These are phyloP conservation scores for Cancer borealis DNA, from an alignment of 2,888 invertebrate species.

Conservation along the genomic window DNA sequence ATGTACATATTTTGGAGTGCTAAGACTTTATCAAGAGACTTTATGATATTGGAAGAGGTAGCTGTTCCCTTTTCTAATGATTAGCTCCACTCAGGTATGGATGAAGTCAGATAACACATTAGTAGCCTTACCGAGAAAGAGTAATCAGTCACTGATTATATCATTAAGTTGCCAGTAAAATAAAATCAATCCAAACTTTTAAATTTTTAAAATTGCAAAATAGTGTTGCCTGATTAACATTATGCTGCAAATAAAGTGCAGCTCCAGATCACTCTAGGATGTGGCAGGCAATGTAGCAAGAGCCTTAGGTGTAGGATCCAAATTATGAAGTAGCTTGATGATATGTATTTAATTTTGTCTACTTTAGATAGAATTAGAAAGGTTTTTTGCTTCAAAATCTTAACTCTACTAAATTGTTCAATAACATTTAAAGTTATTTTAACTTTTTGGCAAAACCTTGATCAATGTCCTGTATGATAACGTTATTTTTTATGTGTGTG, in stretches of 20 bases:
- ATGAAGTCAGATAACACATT: not conserved
- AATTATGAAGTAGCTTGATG: not conserved
- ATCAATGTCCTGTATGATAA: not conserved
- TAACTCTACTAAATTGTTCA: not conserved
- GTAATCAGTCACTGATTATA: not conserved
- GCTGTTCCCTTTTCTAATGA: not conserved
- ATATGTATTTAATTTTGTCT: not conserved
- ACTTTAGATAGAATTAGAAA: not conserved
- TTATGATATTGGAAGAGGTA: not conserved
- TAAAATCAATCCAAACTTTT: not conserved
- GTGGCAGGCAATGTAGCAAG: not conserved
- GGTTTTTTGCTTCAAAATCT: not conserved
- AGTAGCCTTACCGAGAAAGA: not conserved
- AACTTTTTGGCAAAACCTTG: not conserved
- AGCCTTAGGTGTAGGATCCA: not conserved
- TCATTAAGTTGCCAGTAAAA: not conserved
- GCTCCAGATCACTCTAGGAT: not conserved
- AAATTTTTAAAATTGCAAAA: not conserved
- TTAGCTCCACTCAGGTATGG: constrained; percentile 10
- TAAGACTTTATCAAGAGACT: not conserved
- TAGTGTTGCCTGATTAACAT: not conserved
- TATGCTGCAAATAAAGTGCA: not conserved
- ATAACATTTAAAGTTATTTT: not conserved
- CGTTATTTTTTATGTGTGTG: too few species aligned
- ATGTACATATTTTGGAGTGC: constrained; percentile 2